Conservation (phyloP, 2,797 vertebrate species). For the Leptoclinus maculatus region DNA sequence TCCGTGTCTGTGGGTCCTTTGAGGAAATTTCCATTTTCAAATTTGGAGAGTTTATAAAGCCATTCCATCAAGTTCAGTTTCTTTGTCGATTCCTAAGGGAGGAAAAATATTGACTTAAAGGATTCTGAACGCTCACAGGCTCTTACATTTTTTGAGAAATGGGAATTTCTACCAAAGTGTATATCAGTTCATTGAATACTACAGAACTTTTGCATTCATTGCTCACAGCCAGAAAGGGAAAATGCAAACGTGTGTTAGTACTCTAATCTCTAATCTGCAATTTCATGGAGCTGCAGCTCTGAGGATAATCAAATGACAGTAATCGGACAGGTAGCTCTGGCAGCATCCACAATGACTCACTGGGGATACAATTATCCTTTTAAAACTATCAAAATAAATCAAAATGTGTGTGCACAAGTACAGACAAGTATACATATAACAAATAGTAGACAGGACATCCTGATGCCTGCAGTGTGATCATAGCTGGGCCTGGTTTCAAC, state of each 20-base stretch:
- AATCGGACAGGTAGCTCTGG: conserved; percentile 6
- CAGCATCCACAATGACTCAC: conserved; percentile 10
- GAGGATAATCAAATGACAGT: conserved; percentile 12
- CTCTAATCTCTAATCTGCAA: conserved; percentile 15
- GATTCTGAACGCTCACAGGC: neutral
- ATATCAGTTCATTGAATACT: neutral
- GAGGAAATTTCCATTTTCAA: conserved; percentile 12
- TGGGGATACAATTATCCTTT: conserved; percentile 4
- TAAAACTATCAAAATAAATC: conserved; percentile 7
- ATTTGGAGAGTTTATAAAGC: conserved; percentile 47
- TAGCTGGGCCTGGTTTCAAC: neutral
- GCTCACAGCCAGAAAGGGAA: neutral
- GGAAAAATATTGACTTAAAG: neutral
- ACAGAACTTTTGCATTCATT: neutral
- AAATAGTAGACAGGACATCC: neutral
- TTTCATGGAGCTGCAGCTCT: conserved; percentile 23
- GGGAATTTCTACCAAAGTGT: too few relatives aligned
- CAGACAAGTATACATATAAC: neutral
- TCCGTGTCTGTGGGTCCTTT: neutral
- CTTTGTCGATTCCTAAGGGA: conserved; percentile 42
- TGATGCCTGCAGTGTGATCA: neutral
- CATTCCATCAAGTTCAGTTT: conserved; percentile 22
- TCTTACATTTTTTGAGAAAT: neutral
- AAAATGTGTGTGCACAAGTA: conserved; percentile 11
- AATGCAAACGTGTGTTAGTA: neutral